Evolutionary conservation across 1,140 invertebrate species (phyloP), one percentile per base, ranked within the genome.

Genomic region (Drosophila gunungcola): DNA sequence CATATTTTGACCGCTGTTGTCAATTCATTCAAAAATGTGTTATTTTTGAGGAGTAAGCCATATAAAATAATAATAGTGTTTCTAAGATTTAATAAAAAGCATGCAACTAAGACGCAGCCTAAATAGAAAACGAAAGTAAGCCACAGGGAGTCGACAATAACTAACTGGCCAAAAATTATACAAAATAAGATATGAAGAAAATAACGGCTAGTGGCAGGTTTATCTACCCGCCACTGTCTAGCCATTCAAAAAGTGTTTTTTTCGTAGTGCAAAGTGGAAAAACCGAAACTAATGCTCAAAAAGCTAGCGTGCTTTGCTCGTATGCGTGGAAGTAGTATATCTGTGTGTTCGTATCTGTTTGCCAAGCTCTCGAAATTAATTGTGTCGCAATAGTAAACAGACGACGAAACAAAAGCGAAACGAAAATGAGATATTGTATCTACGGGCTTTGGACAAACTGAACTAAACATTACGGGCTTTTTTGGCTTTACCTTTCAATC

Each of bases 401-500:
- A 63, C 61, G 51, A 34, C 32, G 51, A 51, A 49, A 67, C 12
- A 41, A 34, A 42, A 54, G 39, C 32, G 51, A 43, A 78, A 63
- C 49, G 36, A 43, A 55, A 55, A 74, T 34, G 63, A 48, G 43
- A 55, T 43, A 25, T 11, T 54, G 39, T 46, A 32, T 56, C 16
- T 46, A 68, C 48, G 27, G 21, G 34, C 29, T 4, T 32, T 32
- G 29, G 29, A 32, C 29, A 32, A 32, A 29, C 27, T 42, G n/a
- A 39, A 29, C 27, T 42, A 9, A 39, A 29, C 10, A 11, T 12
- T 25, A 16, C 10, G 45, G 60, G 61, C 73, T 67, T 92, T 92
- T 96, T 95, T 95, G 60, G 64, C 73, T 67, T 92, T 92, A 96
- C 95, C 95, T 96, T 97, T 97, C 80, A 97, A 93, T 92, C 96